Evolutionary conservation across 2,888 invertebrate species (phyloP).

Genomic region (Ophonus ardosiacus): DNA sequence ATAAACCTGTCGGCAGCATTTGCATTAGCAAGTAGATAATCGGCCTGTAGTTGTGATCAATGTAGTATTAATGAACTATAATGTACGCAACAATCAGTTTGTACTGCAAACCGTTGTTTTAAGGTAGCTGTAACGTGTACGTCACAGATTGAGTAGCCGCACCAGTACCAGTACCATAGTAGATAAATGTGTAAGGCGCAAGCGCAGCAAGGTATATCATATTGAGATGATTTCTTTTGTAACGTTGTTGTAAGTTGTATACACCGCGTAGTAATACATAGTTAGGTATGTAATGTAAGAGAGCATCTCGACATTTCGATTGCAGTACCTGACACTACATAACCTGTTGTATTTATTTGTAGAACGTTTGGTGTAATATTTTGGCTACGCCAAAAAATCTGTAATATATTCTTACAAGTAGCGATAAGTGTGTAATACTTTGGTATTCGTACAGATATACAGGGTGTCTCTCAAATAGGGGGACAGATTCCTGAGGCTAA

Average conservation of each 20-base stretch:
- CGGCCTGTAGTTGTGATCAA: constrained; percentile 64
- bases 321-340: constrained; percentile 55
- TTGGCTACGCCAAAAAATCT: constrained; percentile 40
- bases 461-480: no score
- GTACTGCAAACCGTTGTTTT: constrained; percentile 58
- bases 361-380: constrained; percentile 59
- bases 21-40: constrained; percentile 62
- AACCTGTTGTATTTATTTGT: constrained; percentile 42
- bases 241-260: not conserved
- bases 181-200: constrained; percentile 12
- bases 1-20: constrained; percentile 24
- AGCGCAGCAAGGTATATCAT: constrained; percentile 36
- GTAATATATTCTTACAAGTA: constrained; percentile 21
- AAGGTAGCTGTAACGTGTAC: not conserved
- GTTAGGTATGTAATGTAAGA: not conserved
- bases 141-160: constrained; percentile 31
- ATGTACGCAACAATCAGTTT: constrained; percentile 60
- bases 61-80: constrained; percentile 58
- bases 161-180: constrained; percentile 16
- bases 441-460: no score
- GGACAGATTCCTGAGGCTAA: no score
- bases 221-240: not conserved
- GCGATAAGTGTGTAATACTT: constrained; percentile 2
- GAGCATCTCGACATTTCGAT: constrained; percentile 18
- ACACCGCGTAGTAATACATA: not conserved